Conservation (phyloP, 2,113 vertebrate genomes). For the Macaca fascicularis region DNA sequence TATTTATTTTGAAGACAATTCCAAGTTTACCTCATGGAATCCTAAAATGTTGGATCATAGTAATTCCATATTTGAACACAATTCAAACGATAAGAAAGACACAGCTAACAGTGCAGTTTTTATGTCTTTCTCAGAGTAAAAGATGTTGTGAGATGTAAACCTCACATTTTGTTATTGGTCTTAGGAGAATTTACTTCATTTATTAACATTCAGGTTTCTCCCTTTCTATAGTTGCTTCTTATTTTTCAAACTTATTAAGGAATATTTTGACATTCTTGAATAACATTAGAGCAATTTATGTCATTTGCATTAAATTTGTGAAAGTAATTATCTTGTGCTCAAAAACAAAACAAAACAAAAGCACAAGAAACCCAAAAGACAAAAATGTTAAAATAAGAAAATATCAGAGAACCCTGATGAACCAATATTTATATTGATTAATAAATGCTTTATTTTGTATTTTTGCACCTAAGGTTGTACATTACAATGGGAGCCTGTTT, state of each 20-base stretch:
- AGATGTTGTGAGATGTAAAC: background rate
- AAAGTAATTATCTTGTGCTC: background rate
- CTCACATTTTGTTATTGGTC: background rate
- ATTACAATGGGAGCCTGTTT: background rate
- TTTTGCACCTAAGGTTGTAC: background rate
- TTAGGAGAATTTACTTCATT: background rate
- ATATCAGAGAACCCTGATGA: background rate
- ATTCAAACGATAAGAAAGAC: background rate
- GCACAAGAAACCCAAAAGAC: background rate
- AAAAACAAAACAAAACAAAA: background rate
- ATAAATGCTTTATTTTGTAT: background rate
- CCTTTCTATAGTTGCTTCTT: background rate
- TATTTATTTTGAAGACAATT: conserved; percentile 36
- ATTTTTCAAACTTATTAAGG: background rate
- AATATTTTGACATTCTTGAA: background rate
- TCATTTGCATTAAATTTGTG: background rate
- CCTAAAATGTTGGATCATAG: background rate
- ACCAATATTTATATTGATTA: background rate
- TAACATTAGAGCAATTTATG: background rate
- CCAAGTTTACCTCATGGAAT: background rate
- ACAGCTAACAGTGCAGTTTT: background rate
- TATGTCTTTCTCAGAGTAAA: background rate
- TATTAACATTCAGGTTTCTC: background rate
- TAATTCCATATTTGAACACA: conserved; percentile 39
- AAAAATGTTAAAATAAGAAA: background rate